Evolutionary conservation across 1,140 invertebrate species (phyloP).

Genomic region (Drosophila athabasca): DNA sequence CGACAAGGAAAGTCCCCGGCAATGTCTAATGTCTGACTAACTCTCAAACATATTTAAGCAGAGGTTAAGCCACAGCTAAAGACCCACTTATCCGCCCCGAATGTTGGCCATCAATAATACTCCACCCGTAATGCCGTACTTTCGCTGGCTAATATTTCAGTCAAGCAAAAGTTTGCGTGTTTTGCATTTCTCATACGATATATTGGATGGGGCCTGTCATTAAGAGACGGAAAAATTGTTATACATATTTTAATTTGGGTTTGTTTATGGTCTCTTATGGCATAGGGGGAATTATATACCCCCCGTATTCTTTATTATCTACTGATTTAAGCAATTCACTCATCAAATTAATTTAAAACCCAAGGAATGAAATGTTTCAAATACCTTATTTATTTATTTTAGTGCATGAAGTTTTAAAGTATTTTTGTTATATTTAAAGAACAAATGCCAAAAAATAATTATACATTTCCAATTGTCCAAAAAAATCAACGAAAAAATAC

Average conservation of each 20-base stretch:
- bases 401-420: too few relatives aligned
- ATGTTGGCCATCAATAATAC: constrained; percentile 74
- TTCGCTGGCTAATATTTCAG: constrained; percentile 56
- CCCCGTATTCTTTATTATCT: constrained; percentile 7
- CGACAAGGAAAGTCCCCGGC: constrained; percentile 45
- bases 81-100: constrained; percentile 55
- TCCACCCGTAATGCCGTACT: not conserved
- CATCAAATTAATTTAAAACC: too few relatives aligned
- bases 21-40: constrained; percentile 69
- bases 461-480: too few relatives aligned
- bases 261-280: constrained; percentile 32
- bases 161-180: constrained; percentile 73
- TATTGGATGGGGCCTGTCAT: constrained; percentile 53
- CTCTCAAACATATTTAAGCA: constrained; percentile 53
- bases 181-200: constrained; percentile 59
- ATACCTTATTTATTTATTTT: too few relatives aligned
- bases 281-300: too few relatives aligned
- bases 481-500: too few relatives aligned
- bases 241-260: constrained; percentile 76
- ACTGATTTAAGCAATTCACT: not conserved
- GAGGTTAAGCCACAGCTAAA: constrained; percentile 42
- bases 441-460: too few relatives aligned
- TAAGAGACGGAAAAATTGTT: constrained; percentile 65
- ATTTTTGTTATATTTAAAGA: too few relatives aligned
- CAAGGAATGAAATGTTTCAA: too few relatives aligned